phyloP scores from a whole-genome alignment of 2,888 invertebrate species.

The Oscheius onirici region DNA sequence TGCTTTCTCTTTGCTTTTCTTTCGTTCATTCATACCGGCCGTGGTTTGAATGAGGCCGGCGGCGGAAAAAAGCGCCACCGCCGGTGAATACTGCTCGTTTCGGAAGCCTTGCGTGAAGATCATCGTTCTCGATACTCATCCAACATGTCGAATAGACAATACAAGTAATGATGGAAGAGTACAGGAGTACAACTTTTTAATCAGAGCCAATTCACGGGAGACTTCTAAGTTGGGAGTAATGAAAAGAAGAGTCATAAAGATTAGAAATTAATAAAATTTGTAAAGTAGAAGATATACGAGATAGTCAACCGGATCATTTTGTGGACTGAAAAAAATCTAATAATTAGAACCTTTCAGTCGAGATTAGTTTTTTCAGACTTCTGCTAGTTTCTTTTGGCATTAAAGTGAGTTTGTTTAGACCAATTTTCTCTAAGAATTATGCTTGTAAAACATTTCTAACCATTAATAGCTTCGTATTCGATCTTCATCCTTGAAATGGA shows the following conservation, averaged over 20 bases:
- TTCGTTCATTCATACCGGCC: slow-evolving; percentile 59
- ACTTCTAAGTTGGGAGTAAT: background rate
- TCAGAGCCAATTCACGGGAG: background rate
- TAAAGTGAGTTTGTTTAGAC: too few species aligned
- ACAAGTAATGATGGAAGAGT: too few species aligned
- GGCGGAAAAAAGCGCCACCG: slow-evolving; percentile 67
- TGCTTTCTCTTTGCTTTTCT: slow-evolving; percentile 15
- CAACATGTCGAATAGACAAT: background rate
- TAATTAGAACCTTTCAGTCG: too few species aligned
- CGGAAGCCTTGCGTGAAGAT: slow-evolving; percentile 69
- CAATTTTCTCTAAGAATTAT: too few species aligned
- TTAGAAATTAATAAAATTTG: background rate
- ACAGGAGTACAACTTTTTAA: background rate
- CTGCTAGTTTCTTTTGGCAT: background rate
- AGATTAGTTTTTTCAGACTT: slow-evolving; percentile 5
- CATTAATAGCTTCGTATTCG: too few species aligned
- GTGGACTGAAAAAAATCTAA: too few species aligned
- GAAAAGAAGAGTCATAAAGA: background rate
- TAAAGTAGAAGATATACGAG: too few species aligned
- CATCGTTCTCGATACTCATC: slow-evolving; percentile 43
- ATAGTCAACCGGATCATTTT: too few species aligned
- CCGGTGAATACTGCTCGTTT: slow-evolving; percentile 66
- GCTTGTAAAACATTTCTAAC: too few species aligned
- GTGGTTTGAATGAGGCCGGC: slow-evolving; percentile 67
- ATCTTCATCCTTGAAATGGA: too few species aligned